Conservation (phyloP, 2,113 vertebrate species). For the Noctilio leporinus region DNA sequence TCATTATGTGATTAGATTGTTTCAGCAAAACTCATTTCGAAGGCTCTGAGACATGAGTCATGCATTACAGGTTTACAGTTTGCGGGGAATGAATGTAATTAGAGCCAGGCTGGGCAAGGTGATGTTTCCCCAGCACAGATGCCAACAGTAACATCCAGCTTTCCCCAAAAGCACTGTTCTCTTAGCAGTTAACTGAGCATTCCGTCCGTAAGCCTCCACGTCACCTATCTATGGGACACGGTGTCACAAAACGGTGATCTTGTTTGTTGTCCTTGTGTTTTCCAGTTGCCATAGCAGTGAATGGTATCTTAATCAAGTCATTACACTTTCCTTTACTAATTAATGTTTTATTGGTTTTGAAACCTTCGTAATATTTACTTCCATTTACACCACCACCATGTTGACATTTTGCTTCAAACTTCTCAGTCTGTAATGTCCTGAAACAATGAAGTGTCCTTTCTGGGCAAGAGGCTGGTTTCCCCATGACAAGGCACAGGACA, state of each 20-base stretch:
- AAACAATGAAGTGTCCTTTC: neutral
- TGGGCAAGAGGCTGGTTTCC: neutral
- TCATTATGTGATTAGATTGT: neutral
- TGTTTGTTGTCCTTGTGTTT: neutral
- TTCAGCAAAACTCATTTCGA: neutral
- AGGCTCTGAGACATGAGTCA: neutral
- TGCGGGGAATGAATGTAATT: neutral
- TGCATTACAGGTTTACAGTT: neutral
- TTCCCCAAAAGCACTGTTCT: neutral
- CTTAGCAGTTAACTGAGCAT: neutral
- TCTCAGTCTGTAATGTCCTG: neutral
- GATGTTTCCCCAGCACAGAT: neutral
- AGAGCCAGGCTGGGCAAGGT: neutral
- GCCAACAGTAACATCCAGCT: neutral
- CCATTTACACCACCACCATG: neutral
- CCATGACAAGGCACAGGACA: neutral
- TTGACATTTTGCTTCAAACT: neutral
- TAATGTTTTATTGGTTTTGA: neutral
- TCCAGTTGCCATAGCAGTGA: neutral
- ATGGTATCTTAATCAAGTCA: neutral
- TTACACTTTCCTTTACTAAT: neutral
- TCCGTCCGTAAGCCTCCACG: neutral
- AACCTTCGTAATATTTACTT: neutral
- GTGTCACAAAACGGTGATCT: neutral
- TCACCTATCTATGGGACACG: accelerated